Conservation (phyloP, 2,888 invertebrate species). For the Eurytoma californica region DNA sequence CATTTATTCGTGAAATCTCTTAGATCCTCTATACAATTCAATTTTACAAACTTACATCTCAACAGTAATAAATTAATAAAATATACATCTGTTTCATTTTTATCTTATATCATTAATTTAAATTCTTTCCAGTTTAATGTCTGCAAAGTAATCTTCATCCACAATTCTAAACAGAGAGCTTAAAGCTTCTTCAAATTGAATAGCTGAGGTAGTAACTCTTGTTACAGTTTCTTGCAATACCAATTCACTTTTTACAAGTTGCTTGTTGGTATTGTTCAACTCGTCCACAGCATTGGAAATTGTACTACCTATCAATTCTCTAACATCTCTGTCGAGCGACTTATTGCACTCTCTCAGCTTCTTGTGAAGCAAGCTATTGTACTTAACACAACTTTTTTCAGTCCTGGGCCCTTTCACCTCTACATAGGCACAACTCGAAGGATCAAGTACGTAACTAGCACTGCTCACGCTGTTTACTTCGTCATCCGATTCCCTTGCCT, state of each 20-base stretch:
- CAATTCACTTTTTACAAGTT: conserved; percentile 70
- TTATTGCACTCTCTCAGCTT: conserved; percentile 72
- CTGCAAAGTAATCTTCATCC: conserved; percentile 68
- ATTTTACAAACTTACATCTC: conserved; percentile 14
- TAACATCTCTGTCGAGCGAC: conserved; percentile 68
- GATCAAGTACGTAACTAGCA: conserved; percentile 68
- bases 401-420: conserved; percentile 66
- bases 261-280: conserved; percentile 68
- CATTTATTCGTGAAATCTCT: conserved; percentile 19
- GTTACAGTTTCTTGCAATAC: conserved; percentile 71
- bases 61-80: conserved; percentile 16
- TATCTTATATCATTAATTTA: conserved; percentile 11
- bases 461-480: conserved; percentile 68
- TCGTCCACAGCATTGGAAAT: conserved; percentile 67
- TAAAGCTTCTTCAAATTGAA: conserved; percentile 65
- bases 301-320: conserved; percentile 65
- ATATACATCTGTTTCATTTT: not conserved
- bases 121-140: conserved; percentile 62
- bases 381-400: conserved; percentile 68
- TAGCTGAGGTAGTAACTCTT: conserved; percentile 68
- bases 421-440: conserved; percentile 67
- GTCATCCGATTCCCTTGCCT: conserved; percentile 73
- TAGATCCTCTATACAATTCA: conserved; percentile 10
- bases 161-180: conserved; percentile 65
- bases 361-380: conserved; percentile 73